phyloP scores from a whole-genome alignment of 2,888 invertebrate species.

The Troides helena region DNA sequence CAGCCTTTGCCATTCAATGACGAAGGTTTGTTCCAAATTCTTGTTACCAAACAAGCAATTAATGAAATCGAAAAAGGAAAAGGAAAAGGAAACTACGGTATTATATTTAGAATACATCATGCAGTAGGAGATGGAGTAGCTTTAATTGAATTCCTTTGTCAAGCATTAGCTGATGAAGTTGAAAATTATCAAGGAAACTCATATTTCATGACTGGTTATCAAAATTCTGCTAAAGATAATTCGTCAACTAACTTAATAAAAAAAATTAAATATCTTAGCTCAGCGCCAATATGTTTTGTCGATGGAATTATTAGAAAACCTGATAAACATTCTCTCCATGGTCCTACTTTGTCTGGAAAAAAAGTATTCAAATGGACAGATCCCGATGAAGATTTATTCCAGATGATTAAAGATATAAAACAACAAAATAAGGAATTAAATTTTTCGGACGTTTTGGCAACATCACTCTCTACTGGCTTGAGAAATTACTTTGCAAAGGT shows the following conservation, averaged over 20 bases:
- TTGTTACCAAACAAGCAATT: conserved; percentile 56
- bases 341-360: conserved; percentile 60
- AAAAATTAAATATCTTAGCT: conserved; percentile 45
- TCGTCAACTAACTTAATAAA: conserved; percentile 38
- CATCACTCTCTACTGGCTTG: conserved; percentile 71
- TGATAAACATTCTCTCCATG: conserved; percentile 69
- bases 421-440: conserved; percentile 47
- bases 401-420: conserved; percentile 58
- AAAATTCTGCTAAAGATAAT: conserved; percentile 30
- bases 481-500: conserved; percentile 64
- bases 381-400: conserved; percentile 55
- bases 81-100: conserved; percentile 51
- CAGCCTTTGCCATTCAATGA: conserved; percentile 66
- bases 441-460: conserved; percentile 70
- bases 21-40: conserved; percentile 74
- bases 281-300: conserved; percentile 49
- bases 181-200: conserved; percentile 36
- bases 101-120: conserved; percentile 79
- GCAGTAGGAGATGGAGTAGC: conserved; percentile 78
- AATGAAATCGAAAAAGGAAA: conserved; percentile 39
- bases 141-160: conserved; percentile 68
- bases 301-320: conserved; percentile 49
- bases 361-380: conserved; percentile 65
- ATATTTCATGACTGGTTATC: conserved; percentile 41
- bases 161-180: conserved; percentile 64